phyloP scores from a whole-genome alignment of 2,797 vertebrate species.

The Gambusia yucatana region DNA sequence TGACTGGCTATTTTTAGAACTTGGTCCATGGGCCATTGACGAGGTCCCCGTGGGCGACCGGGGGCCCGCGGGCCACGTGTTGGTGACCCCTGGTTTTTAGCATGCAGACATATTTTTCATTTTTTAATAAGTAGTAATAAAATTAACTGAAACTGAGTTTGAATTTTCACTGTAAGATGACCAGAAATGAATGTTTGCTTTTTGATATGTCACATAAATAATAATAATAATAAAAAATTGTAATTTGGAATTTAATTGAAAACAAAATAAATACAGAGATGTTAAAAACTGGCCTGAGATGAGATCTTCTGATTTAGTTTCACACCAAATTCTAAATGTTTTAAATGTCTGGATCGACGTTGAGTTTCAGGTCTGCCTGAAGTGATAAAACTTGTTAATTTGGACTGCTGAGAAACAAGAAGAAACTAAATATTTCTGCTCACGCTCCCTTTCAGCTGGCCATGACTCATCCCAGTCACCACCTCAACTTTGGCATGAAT shows the following conservation, averaged over 20 bases:
- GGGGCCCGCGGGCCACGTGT: no score
- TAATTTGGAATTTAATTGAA: background rate
- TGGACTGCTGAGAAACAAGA: constrained; percentile 1
- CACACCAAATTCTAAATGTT: background rate
- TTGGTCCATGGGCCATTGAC: no score
- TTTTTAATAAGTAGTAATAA: no score
- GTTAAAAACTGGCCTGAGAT: background rate
- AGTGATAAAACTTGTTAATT: background rate
- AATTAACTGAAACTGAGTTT: background rate
- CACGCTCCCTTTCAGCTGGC: constrained; percentile 83
- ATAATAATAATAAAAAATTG: background rate
- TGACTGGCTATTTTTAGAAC: no score
- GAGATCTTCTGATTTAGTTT: background rate
- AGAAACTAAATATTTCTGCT: background rate
- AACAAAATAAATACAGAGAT: background rate
- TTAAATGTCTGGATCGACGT: background rate
- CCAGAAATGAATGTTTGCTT: background rate
- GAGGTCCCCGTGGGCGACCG: no score
- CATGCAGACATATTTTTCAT: background rate
- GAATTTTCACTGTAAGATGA: background rate
- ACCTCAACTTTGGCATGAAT: constrained; percentile 99
- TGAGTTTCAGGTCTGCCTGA: background rate
- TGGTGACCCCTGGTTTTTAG: background rate
- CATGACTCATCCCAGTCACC: constrained; percentile 98
- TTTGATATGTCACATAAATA: background rate